Conservation (phyloP, 2,113 vertebrate genomes). For the Lynx canadensis region DNA sequence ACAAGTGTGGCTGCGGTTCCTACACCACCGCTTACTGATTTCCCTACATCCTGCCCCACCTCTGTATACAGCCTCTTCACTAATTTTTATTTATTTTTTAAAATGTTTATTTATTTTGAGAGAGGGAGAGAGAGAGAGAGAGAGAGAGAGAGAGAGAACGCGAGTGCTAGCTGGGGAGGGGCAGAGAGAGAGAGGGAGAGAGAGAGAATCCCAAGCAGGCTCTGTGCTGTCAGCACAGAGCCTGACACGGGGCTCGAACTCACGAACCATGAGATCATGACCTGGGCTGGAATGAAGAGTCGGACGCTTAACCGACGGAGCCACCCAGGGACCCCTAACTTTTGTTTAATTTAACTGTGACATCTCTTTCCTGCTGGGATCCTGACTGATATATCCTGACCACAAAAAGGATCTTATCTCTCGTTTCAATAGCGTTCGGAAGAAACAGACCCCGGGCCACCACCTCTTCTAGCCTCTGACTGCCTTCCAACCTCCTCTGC, state of each 20-base stretch:
- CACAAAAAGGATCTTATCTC: neutral
- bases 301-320: too few species aligned
- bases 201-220: too few species aligned
- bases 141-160: too few species aligned
- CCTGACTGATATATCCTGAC: neutral
- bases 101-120: too few species aligned
- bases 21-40: neutral
- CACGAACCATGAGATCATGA: too few species aligned
- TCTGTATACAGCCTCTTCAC: neutral
- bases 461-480: neutral
- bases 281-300: too few species aligned
- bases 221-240: too few species aligned
- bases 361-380: neutral
- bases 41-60: neutral
- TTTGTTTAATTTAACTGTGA: neutral
- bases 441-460: too few species aligned
- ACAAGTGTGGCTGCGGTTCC: neutral
- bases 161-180: too few species aligned
- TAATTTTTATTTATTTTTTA: neutral
- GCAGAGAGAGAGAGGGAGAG: too few species aligned
- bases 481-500: neutral
- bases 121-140: too few species aligned
- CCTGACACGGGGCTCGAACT: too few species aligned
- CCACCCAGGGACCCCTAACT: neutral
- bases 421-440: neutral